Conservation (phyloP, 2,888 invertebrate genomes). For the Malthinus flaveolus region DNA sequence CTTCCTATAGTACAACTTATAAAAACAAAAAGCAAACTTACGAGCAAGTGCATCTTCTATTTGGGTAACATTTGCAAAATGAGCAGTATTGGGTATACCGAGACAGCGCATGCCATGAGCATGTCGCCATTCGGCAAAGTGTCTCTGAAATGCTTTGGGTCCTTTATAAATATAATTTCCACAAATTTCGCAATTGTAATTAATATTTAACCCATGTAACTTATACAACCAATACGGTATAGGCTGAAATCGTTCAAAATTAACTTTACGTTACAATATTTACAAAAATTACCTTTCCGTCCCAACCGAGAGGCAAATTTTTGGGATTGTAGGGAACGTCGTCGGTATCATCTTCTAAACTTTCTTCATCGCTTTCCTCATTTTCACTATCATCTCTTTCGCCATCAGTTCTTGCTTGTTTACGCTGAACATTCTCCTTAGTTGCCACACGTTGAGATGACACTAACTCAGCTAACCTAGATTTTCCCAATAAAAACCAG, state of each 20-base stretch:
- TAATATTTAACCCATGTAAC: constrained; percentile 96
- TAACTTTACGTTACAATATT: not conserved
- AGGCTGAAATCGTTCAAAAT: constrained; percentile 54
- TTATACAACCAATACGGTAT: constrained; percentile 99
- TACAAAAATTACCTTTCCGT: constrained; percentile 75
- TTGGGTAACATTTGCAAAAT: constrained; percentile 99
- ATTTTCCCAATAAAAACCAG: too few species aligned
- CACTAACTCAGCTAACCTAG: constrained; percentile 78
- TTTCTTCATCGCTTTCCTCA: constrained; percentile 79
- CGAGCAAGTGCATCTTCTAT: constrained; percentile 95
- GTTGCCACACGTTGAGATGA: constrained; percentile 86
- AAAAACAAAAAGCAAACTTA: constrained; percentile 57
- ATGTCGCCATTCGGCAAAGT: constrained; percentile 93
- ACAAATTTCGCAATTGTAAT: constrained; percentile 99
- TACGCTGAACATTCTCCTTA: constrained; percentile 97
- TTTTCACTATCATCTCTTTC: constrained; percentile 91
- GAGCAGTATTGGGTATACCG: constrained; percentile 99
- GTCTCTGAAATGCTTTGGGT: constrained; percentile 98
- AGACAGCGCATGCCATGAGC: constrained; percentile 97
- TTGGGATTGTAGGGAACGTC: constrained; percentile 99
- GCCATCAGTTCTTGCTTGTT: constrained; percentile 94
- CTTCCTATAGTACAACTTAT: not conserved
- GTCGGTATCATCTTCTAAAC: constrained; percentile 86
- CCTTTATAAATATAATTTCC: constrained; percentile 98
- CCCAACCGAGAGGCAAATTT: constrained; percentile 98